These are phyloP conservation scores for Aplidium turbinatum DNA, from an alignment of 23 tunicate genomes.

Conservation along the genomic window DNA sequence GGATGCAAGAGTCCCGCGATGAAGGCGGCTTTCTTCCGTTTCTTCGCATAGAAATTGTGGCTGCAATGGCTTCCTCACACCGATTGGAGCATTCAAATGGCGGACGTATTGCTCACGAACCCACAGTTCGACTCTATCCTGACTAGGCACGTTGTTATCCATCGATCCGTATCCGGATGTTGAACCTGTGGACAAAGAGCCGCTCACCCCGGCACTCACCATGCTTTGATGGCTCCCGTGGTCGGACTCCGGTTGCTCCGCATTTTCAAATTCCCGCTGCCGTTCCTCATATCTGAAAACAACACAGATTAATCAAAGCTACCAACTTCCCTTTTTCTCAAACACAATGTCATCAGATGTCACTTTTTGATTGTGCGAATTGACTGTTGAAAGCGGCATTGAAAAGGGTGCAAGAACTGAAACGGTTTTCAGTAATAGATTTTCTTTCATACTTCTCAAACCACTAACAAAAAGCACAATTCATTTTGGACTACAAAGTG, in stretches of 20 bases:
- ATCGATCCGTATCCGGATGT: slow-evolving; percentile 88
- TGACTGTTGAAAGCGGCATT: too few relatives aligned
- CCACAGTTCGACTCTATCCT: slow-evolving; percentile 90
- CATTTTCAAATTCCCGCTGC: neutral
- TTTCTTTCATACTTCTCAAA: too few relatives aligned
- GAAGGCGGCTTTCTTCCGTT: too few relatives aligned
- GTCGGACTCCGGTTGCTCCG: slow-evolving; percentile 57
- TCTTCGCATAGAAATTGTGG: neutral
- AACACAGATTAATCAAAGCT: too few relatives aligned
- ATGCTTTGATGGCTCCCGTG: slow-evolving; percentile 79
- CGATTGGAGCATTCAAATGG: slow-evolving; percentile 22
- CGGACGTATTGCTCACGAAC: slow-evolving; percentile 89
- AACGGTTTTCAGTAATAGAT: too few relatives aligned
- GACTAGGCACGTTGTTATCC: slow-evolving; percentile 61
- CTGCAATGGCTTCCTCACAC: neutral
- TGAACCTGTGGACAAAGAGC: slow-evolving; percentile 76
- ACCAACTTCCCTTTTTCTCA: too few relatives aligned
- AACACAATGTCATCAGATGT: too few relatives aligned
- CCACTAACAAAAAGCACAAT: too few relatives aligned
- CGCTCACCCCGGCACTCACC: slow-evolving; percentile 86
- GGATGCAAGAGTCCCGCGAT: too few relatives aligned
- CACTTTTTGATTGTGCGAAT: too few relatives aligned
- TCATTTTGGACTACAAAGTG: too few relatives aligned
- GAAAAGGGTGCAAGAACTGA: too few relatives aligned
- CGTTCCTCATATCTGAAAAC: slow-evolving; percentile 46